These are phyloP conservation scores for Belgica antarctica DNA, from an alignment of 2,888 invertebrate species.

Conservation along the genomic window DNA sequence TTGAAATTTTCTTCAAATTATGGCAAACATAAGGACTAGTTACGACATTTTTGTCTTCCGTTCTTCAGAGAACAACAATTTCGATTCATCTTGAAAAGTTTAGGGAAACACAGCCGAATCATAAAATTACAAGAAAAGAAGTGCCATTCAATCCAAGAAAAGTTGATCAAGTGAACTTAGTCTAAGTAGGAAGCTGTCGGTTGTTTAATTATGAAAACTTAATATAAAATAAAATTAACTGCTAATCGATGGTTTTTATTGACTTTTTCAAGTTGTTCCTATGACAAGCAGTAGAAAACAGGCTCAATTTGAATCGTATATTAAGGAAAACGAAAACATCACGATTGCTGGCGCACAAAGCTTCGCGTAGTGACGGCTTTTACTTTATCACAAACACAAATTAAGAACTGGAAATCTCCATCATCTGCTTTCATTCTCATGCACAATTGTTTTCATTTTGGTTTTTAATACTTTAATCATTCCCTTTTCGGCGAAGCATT, in stretches of 20 bases:
- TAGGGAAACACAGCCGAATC: slow-evolving; percentile 20
- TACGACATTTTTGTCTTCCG: background rate
- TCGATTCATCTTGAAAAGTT: background rate
- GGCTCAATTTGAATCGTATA: background rate
- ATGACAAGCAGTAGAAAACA: background rate
- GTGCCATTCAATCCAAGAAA: background rate
- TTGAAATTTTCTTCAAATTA: background rate
- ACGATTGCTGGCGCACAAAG: background rate
- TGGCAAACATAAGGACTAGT: slow-evolving; percentile 18
- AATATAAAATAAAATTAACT: slow-evolving; percentile 9
- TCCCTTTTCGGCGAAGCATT: background rate
- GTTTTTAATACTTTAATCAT: slow-evolving; percentile 7
- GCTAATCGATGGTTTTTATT: slow-evolving; percentile 39
- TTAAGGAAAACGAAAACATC: slow-evolving; percentile 7
- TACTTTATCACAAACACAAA: background rate
- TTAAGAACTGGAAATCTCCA: background rate
- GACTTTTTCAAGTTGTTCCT: background rate
- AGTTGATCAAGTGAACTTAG: background rate
- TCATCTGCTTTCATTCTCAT: background rate
- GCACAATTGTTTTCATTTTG: background rate
- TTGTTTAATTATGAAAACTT: background rate
- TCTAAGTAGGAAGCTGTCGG: background rate
- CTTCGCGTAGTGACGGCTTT: background rate
- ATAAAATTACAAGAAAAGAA: slow-evolving; percentile 8
- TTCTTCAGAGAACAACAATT: no score